phyloP scores from a whole-genome alignment of 2,113 vertebrate species.

The Dromiciops gliroides region DNA sequence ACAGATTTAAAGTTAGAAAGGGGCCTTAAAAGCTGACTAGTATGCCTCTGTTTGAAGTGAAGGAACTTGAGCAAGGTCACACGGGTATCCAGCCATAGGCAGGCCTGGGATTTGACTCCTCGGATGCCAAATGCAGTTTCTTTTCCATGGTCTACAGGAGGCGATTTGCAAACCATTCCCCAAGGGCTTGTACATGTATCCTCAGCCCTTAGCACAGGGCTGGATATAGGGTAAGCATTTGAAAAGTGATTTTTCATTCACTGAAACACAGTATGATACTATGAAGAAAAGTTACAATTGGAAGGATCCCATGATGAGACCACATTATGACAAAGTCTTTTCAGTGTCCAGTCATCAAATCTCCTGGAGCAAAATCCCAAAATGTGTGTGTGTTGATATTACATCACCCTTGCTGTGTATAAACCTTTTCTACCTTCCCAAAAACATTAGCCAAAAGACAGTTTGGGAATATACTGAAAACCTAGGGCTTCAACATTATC shows the following conservation, averaged over 20 bases:
- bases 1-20: not conserved
- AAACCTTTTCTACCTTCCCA: not conserved
- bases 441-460: not conserved
- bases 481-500: not conserved
- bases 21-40: not conserved
- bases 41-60: not conserved
- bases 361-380: not conserved
- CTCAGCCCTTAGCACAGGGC: not conserved
- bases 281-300: not conserved
- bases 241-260: not conserved
- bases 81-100: not conserved
- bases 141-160: not conserved
- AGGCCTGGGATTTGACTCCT: not conserved
- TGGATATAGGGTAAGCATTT: not conserved
- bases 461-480: not conserved
- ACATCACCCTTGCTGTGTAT: not conserved
- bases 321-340: not conserved
- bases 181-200: not conserved
- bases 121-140: not conserved
- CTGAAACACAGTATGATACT: not conserved
- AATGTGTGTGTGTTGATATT: not conserved
- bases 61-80: not conserved
- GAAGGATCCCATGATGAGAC: not conserved
- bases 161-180: not conserved
- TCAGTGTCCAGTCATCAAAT: not conserved